Conservation (phyloP, 2,797 vertebrate genomes). For the Rhinatrema bivittatum region DNA sequence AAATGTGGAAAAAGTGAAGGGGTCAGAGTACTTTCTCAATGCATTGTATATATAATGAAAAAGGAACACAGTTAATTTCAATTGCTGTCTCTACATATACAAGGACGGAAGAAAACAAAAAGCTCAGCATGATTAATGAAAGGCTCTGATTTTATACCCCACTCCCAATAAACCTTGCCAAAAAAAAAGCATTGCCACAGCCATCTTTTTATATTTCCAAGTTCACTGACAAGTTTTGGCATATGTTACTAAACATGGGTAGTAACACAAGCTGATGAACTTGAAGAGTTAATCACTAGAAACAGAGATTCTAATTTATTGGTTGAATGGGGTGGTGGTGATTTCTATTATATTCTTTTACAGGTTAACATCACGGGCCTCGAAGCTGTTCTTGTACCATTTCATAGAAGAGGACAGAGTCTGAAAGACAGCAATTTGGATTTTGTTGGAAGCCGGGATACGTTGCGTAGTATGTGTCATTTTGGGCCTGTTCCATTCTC, state of each 20-base stretch:
- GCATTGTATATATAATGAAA: slow-evolving; percentile 51
- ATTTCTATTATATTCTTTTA: slow-evolving; percentile 29
- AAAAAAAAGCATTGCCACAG: slow-evolving; percentile 45
- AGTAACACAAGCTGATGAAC: slow-evolving; percentile 65
- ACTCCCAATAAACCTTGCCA: slow-evolving; percentile 36
- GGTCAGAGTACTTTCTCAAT: too few relatives aligned
- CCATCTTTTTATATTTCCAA: slow-evolving; percentile 39
- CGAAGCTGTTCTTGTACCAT: slow-evolving; percentile 43
- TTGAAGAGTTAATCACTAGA: slow-evolving; percentile 60
- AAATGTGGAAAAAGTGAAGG: too few relatives aligned
- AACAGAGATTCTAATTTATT: slow-evolving; percentile 41
- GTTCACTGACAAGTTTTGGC: slow-evolving; percentile 44
- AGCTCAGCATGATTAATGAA: slow-evolving; percentile 57
- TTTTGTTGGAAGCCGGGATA: slow-evolving; percentile 73
- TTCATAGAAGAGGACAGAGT: slow-evolving; percentile 65
- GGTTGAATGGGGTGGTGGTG: slow-evolving; percentile 29
- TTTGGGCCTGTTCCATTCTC: slow-evolving; percentile 65
- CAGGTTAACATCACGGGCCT: slow-evolving; percentile 49
- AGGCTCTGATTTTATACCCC: slow-evolving; percentile 54
- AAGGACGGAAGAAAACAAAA: slow-evolving; percentile 68
- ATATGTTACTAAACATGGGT: slow-evolving; percentile 50
- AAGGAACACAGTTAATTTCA: slow-evolving; percentile 80
- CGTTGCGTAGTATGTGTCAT: slow-evolving; percentile 67
- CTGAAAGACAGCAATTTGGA: slow-evolving; percentile 60
- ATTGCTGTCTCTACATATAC: slow-evolving; percentile 74